Percentiles rank a stretch among this genome's conserved stretches.
Evolutionary conservation across 2,888 invertebrate genomes (phyloP).

Genomic region (Hirtodrosophila cameraria): DNA sequence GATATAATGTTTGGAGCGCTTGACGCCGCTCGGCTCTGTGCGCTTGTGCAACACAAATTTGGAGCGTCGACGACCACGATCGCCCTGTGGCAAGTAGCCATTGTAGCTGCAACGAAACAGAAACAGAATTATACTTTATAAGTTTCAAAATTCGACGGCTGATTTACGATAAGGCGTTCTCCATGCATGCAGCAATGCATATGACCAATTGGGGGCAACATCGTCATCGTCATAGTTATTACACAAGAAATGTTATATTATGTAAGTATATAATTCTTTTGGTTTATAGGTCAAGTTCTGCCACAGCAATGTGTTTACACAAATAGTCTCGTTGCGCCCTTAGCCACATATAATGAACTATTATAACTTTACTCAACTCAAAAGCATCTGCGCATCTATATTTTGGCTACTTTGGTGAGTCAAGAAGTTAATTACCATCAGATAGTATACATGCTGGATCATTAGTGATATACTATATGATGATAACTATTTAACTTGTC

Average conservation of each 20-base stretch:
- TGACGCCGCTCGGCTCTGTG: constrained; percentile 94
- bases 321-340: constrained; percentile 43
- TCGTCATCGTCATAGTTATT: constrained; percentile 31
- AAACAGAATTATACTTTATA: constrained; percentile 14
- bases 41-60: constrained; percentile 96
- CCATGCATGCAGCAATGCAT: constrained; percentile 5
- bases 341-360: constrained; percentile 40
- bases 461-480: constrained; percentile 26
- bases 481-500: constrained; percentile 28
- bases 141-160: constrained; percentile 9
- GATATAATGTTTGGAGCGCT: constrained; percentile 96
- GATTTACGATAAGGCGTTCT: constrained; percentile 46
- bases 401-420: constrained; percentile 29
- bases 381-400: constrained; percentile 24
- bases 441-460: constrained; percentile 17
- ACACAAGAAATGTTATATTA: constrained; percentile 19
- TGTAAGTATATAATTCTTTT: constrained; percentile 28
- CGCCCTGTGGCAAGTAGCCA: constrained; percentile 96
- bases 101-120: constrained; percentile 90
- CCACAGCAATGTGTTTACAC: constrained; percentile 48
- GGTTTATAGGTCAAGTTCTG: constrained; percentile 72
- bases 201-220: constrained; percentile 23
- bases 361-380: constrained; percentile 40
- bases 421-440: constrained; percentile 46
- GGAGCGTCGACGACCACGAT: constrained; percentile 95